These are phyloP conservation scores for Cyprinus carpio DNA, from an alignment of 2,113 vertebrate genomes.

Conservation along the genomic window DNA sequence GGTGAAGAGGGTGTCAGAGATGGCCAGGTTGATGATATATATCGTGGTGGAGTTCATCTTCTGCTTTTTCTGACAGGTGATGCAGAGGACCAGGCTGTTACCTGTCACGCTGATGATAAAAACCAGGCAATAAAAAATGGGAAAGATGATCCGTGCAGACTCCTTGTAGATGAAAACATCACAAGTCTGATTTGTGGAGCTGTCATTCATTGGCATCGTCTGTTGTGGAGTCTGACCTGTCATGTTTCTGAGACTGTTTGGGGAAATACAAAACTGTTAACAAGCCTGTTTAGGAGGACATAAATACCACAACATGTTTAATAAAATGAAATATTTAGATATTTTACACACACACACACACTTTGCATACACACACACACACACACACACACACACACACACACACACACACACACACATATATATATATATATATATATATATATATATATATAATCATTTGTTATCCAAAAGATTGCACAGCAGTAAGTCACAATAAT, in stretches of 20 bases:
- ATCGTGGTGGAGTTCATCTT: constrained; percentile 83
- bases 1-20: constrained; percentile 82
- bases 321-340: neutral
- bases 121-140: constrained; percentile 77
- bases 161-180: constrained; percentile 71
- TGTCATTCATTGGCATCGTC: constrained; percentile 1
- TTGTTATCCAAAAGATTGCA: neutral
- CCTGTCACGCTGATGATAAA: constrained; percentile 76
- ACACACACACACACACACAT: too few relatives aligned
- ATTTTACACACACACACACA: too few relatives aligned
- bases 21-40: constrained; percentile 82
- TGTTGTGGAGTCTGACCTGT: neutral
- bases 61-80: constrained; percentile 77
- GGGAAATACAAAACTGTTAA: neutral
- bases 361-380: too few relatives aligned
- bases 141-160: constrained; percentile 72
- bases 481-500: neutral
- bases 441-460: neutral
- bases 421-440: too few relatives aligned
- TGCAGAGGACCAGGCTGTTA: constrained; percentile 79
- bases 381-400: too few relatives aligned
- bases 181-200: constrained; percentile 71
- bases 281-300: neutral
- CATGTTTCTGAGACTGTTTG: constrained; percentile 16
- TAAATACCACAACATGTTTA: neutral